Base-by-base conservation (phyloP, 2,888 invertebrate genomes). In the Cheilosia impressa region DNA sequence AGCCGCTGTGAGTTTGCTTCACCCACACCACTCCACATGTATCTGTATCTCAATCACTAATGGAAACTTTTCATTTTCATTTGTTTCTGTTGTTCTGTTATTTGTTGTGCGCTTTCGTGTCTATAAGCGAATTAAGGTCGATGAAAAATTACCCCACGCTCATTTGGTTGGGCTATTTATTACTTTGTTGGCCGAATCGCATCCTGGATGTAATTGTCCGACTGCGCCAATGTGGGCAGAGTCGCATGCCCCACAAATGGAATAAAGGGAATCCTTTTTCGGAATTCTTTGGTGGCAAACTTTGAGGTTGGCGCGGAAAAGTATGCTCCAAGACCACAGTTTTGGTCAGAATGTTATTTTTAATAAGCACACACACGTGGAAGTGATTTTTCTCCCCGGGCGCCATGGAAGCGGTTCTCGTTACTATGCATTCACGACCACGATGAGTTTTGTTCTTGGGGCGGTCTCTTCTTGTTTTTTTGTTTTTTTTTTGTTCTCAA, bases 91-190 rank as follows among this genome's bases (percentile, higher is more conserved):
- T 75, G 41, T 76, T 4, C 43, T 27, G n/a, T 52, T 58, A 41
- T 50, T 52, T 79, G 62, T 72, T 62, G 47, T 19, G 69, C 58
- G 69, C 65, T 45, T 53, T 60, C 52, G 57, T 69, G 73, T 69
- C 79, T 69, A 84, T 84, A 84, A 84, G 63, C 83, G 60, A 84
- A 79, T 84, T 79, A 84, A 75, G 83, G 82, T 83, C 82, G 82
- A 68, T 83, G 82, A 72, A 57, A 72, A 83, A 78, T 83, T 72
- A 55, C 66, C 47, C 62, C 60, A 63, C 79, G 79, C 79, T 79
- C 73, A 72, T 78, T 79, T 79, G 65, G 52, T 45, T 19, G 31
- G 53, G 53, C 57, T 55, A 84, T 73, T 75, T 79, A 79, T 79
- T 73, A 68, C 66, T 45, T 66, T 4, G 38, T 38, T 13, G 13